Conservation (phyloP, 2,888 invertebrate species). For the Zele albiditarsus region DNA sequence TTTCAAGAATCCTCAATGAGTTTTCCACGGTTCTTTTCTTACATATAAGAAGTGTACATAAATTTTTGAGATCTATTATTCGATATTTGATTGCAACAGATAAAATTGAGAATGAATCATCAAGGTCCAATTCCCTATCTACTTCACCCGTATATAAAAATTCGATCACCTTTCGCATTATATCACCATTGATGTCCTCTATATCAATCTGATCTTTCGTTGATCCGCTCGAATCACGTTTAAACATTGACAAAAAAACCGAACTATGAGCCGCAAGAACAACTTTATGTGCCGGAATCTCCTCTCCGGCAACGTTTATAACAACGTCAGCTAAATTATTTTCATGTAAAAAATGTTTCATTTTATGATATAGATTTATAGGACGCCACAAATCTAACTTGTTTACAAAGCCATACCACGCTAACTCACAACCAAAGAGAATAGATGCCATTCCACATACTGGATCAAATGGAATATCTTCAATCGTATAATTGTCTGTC, state of each 20-base stretch:
- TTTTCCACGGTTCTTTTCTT: not conserved
- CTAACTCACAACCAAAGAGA: not conserved
- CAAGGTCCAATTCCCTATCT: not conserved
- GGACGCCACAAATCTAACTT: not conserved
- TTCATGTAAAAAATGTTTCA: not conserved
- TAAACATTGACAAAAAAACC: not conserved
- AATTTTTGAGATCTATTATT: not conserved
- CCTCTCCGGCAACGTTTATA: not conserved
- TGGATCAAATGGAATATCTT: too few species aligned
- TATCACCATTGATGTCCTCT: not conserved
- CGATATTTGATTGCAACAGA: not conserved
- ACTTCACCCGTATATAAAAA: conserved; percentile 13
- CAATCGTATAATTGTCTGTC: too few species aligned
- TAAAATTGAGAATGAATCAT: not conserved
- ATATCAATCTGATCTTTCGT: not conserved
- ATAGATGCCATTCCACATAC: too few species aligned
- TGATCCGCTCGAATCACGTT: not conserved
- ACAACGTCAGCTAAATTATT: not conserved
- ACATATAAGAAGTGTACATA: not conserved
- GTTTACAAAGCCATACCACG: not conserved
- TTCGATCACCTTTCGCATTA: conserved; percentile 5
- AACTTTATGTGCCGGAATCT: conserved; percentile 8
- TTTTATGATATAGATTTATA: not conserved
- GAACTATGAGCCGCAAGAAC: conserved; percentile 12
- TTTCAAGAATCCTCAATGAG: not conserved